Percentiles rank a stretch among this genome's conserved stretches.
Evolutionary conservation across 2,113 vertebrate genomes (phyloP).

Genomic region (Hypanus sabinus): DNA sequence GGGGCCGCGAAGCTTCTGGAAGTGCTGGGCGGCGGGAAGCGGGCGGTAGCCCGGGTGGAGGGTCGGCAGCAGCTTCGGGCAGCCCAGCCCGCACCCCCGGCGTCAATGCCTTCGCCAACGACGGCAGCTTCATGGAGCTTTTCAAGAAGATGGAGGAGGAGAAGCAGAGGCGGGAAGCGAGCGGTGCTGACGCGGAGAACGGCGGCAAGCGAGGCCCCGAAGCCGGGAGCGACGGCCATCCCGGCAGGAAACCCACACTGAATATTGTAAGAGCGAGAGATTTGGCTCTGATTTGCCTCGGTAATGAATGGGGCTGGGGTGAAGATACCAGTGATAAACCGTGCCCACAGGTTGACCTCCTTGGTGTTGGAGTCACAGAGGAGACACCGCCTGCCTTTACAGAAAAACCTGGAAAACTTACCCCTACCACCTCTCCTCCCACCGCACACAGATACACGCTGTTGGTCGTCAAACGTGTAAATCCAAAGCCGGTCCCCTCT

Average conservation of each 20-base stretch:
- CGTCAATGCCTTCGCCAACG: slow-evolving; percentile 84
- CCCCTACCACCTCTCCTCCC: no score
- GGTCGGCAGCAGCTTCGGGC: no score
- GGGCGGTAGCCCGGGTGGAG: slow-evolving; percentile 39
- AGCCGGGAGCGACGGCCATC: neutral
- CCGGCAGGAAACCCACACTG: neutral
- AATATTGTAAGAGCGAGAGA: slow-evolving; percentile 20
- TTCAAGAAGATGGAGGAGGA: slow-evolving; percentile 77
- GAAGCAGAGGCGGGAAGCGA: slow-evolving; percentile 39
- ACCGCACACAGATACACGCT: no score
- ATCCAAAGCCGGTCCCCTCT: no score
- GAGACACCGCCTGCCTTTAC: no score
- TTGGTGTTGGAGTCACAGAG: no score
- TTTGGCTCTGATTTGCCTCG: neutral
- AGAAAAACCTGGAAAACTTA: no score
- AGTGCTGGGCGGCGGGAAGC: slow-evolving; percentile 42
- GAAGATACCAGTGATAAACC: neutral
- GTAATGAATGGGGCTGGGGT: neutral
- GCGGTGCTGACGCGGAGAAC: neutral
- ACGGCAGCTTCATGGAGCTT: slow-evolving; percentile 91
- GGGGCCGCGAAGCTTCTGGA: slow-evolving; percentile 47
- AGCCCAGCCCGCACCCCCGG: slow-evolving; percentile 39
- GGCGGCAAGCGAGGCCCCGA: neutral
- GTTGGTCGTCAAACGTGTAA: no score
- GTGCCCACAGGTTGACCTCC: no score